phyloP scores from a whole-genome alignment of 2,888 invertebrate genomes.

The Pristionchus fissidentatus region DNA sequence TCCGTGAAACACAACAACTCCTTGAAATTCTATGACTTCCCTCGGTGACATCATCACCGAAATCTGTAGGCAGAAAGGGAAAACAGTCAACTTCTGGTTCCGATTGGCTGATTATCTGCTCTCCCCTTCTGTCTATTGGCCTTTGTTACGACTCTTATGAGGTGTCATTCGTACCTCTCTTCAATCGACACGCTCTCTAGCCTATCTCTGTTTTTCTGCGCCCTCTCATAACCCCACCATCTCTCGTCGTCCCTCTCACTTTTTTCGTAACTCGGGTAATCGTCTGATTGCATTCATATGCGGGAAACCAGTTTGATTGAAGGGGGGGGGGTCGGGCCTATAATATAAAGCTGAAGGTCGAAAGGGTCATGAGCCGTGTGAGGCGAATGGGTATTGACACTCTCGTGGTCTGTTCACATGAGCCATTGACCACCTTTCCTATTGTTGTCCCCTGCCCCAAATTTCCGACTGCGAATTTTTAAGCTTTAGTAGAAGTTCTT shows the following conservation, averaged over 20 bases:
- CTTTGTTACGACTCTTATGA: neutral
- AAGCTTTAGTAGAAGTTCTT: too few species aligned
- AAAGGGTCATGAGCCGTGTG: neutral
- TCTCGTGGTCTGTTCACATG: too few species aligned
- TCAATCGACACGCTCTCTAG: neutral
- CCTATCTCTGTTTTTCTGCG: neutral
- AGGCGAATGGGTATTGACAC: neutral
- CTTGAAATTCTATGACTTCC: too few species aligned
- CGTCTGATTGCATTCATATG: conserved; percentile 24
- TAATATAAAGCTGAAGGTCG: conserved; percentile 13
- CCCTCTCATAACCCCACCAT: neutral
- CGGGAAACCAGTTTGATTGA: neutral
- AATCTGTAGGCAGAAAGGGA: conserved; percentile 4
- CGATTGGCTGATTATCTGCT: conserved; percentile 35
- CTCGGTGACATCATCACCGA: too few species aligned
- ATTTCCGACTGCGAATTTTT: too few species aligned
- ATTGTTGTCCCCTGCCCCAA: neutral
- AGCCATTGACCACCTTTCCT: too few species aligned
- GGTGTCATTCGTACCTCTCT: neutral
- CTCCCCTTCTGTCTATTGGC: conserved; percentile 5
- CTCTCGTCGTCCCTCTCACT: neutral
- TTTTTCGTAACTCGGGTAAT: conserved; percentile 26
- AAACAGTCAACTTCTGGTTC: conserved; percentile 5
- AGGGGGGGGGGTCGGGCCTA: neutral
- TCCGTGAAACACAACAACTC: too few species aligned